Base-by-base conservation (phyloP, 2,113 vertebrate genomes). In the Lophotis ruficrista region DNA sequence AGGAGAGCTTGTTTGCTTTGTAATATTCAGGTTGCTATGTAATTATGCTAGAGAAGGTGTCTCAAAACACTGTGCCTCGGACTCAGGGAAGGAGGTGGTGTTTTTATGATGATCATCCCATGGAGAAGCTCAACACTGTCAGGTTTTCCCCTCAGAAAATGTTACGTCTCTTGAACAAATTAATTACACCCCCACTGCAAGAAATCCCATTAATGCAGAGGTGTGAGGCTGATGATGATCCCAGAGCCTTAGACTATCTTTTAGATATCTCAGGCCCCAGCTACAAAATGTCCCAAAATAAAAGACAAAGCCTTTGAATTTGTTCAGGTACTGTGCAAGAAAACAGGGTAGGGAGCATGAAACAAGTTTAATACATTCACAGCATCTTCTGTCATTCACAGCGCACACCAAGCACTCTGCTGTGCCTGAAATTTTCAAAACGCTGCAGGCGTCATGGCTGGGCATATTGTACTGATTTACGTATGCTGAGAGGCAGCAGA, bases 1-100 rank as follows among this genome's bases (percentile, higher is more conserved):
- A 87, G 80, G 33, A 93, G 14, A 89, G 23, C 30, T 92, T 89
- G 86, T 92, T 95, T 96, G 81, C 87, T 87, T 89, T 91, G 73
- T 70, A 95, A 28, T 65, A 76, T 71, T 69, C 77, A 72, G 73
- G 91, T 91, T 96, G 93, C 93, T 91, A 89, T 76, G 89, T 87
- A 91, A 95, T 91, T 89, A 93, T 60, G 23, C 69, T 43, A 54
- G 68, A 83, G 68, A 94, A 88, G 68, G 79, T 92, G 68, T 73
- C 91, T 93, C 79, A 90, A 85, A 94, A 92, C 89, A 89, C 50
- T 3, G 4, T 21, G 58, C 62, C 71, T 72, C 66, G 64, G 68
- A 80, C 83, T 30, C 50, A 60, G 77, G 54, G 58, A 78, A 91
- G 72, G 64, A 94, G 65, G 43, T 82, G 77, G 43, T 87, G 65